Evolutionary conservation across 37 sponge, comb jelly and placozoan species (phyloP).

Genomic region (Aplysina aerophoba): DNA sequence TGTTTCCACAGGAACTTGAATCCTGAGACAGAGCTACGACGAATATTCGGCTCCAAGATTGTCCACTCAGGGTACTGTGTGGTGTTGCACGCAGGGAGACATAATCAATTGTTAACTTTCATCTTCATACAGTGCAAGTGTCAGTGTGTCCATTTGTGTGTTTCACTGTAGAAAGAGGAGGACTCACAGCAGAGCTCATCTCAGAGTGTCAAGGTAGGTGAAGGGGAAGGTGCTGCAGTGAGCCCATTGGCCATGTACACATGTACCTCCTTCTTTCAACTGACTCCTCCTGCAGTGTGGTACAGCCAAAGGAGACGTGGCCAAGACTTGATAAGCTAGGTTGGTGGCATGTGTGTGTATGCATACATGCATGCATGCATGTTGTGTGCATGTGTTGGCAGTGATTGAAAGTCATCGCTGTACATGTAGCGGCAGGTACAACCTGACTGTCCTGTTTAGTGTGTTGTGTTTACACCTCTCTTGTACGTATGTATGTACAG

Average conservation of each 20-base stretch:
- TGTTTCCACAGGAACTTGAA: slow-evolving; percentile 62
- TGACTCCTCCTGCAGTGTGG: slow-evolving; percentile 38
- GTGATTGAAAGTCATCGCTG: too few species aligned
- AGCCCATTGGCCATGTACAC: too few species aligned
- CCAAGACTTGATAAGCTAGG: slow-evolving; percentile 79
- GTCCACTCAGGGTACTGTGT: slow-evolving; percentile 63
- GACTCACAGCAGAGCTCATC: slow-evolving; percentile 38
- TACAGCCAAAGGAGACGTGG: slow-evolving; percentile 78
- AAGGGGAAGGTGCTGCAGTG: neutral
- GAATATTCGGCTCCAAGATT: slow-evolving; percentile 92
- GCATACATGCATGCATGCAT: too few species aligned
- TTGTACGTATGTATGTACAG: slow-evolving; percentile 21
- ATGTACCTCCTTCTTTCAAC: too few species aligned
- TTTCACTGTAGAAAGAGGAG: slow-evolving; percentile 29
- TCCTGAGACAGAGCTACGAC: slow-evolving; percentile 88
- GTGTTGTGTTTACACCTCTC: neutral
- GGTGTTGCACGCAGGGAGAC: neutral
- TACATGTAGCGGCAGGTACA: too few species aligned
- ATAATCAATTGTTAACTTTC: too few species aligned
- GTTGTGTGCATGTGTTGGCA: too few species aligned
- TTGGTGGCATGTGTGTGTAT: neutral
- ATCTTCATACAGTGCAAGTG: neutral
- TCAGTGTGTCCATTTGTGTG: neutral
- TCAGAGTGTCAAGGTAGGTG: slow-evolving; percentile 64
- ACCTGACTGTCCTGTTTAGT: too few species aligned